phyloP scores from a whole-genome alignment of 2,113 vertebrate genomes.

The Apaloderma vittatum region DNA sequence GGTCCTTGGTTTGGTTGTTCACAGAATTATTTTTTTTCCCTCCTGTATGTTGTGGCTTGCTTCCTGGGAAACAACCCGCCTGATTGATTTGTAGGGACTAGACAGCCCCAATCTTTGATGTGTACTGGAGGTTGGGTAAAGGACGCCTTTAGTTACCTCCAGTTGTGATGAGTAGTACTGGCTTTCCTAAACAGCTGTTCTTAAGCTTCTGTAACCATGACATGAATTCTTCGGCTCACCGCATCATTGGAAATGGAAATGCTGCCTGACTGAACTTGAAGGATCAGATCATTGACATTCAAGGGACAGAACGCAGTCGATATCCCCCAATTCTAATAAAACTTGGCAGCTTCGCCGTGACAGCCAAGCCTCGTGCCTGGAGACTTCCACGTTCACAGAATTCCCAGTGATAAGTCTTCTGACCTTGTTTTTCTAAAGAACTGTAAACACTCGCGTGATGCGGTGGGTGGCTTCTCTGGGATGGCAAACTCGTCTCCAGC shows the following conservation, averaged over 20 bases:
- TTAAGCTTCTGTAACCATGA: not conserved
- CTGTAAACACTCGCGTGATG: not conserved
- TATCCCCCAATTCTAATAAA: not conserved
- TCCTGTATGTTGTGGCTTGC: not conserved
- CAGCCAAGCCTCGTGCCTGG: not conserved
- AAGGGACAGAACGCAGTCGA: not conserved
- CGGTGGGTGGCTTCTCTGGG: not conserved
- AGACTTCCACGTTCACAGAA: not conserved
- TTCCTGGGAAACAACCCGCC: not conserved
- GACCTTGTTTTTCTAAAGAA: not conserved
- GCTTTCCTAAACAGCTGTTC: constrained; percentile 5
- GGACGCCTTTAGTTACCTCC: not conserved
- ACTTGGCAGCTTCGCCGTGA: constrained; percentile 7
- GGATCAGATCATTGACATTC: constrained; percentile 19
- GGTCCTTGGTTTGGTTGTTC: not conserved
- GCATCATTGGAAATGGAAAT: not conserved
- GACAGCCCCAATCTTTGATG: not conserved
- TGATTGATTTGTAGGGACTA: not conserved
- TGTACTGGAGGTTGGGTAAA: not conserved
- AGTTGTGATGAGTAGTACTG: not conserved
- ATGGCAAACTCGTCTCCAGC: not conserved
- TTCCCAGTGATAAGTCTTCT: not conserved
- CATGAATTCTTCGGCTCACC: not conserved
- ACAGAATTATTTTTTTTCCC: not conserved
- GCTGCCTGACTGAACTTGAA: not conserved